Percentiles rank a stretch among this genome's conserved stretches.
Conservation (phyloP, 2,888 invertebrate genomes). For the Metacarcinus magister region DNA sequence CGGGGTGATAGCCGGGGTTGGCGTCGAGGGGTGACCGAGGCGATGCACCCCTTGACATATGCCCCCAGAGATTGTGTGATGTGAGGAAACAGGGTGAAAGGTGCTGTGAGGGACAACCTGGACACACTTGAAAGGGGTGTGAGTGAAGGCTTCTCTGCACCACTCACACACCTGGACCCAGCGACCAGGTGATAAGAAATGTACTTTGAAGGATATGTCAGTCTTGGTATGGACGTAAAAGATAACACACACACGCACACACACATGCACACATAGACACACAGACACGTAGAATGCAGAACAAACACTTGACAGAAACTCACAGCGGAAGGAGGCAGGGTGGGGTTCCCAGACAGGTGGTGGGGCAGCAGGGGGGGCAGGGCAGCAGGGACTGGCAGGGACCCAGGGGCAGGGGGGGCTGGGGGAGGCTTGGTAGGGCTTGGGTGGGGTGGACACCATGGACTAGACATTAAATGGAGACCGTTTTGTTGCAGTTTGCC, state of each 20-base stretch:
- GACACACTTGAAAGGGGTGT: too few species aligned
- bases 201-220: too few species aligned
- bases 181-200: too few species aligned
- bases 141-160: background rate
- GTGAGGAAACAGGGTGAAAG: too few species aligned
- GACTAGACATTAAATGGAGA: slow-evolving; percentile 66
- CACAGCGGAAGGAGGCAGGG: slow-evolving; percentile 78
- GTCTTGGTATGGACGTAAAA: background rate
- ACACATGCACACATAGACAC: too few species aligned
- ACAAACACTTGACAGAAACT: slow-evolving; percentile 57
- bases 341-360: slow-evolving; percentile 50
- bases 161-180: background rate
- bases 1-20: too few species aligned
- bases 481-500: background rate
- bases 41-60: too few species aligned
- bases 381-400: slow-evolving; percentile 66
- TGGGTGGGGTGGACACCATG: slow-evolving; percentile 56
- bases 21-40: too few species aligned
- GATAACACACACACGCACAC: too few species aligned
- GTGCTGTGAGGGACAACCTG: too few species aligned
- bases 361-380: slow-evolving; percentile 64
- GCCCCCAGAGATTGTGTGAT: too few species aligned
- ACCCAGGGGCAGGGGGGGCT: slow-evolving; percentile 64
- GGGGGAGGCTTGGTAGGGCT: slow-evolving; percentile 20
- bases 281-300: background rate